Conservation (phyloP, 2,113 vertebrate genomes). For the Rostratula benghalensis region DNA sequence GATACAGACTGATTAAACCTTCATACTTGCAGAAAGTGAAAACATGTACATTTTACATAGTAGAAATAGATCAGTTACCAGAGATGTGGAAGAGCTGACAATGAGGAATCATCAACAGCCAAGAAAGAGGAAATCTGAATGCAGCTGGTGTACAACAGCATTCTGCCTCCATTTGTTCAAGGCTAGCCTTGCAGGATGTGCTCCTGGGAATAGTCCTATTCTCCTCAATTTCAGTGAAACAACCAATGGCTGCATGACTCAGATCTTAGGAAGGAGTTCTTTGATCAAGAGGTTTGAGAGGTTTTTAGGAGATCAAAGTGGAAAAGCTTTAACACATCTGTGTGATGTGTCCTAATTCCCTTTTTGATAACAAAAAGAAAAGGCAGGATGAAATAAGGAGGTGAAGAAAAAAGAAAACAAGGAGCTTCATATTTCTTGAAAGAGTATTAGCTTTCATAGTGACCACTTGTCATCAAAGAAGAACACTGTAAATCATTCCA, state of each 20-base stretch:
- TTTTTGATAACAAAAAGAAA: conserved; percentile 10
- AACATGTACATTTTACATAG: neutral
- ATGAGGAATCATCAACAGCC: neutral
- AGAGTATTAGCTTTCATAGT: neutral
- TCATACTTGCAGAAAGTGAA: neutral
- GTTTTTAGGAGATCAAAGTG: conserved; percentile 49
- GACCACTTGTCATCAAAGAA: conserved; percentile 8
- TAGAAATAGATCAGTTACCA: neutral
- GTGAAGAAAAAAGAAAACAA: neutral
- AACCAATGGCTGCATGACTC: neutral
- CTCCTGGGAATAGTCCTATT: neutral
- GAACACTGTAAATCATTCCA: neutral
- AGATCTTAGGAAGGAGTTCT: neutral
- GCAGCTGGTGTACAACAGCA: neutral
- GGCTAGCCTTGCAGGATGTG: neutral
- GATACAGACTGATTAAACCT: neutral
- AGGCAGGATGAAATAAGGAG: neutral
- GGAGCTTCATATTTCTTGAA: neutral
- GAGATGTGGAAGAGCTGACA: neutral
- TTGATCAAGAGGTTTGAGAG: conserved; percentile 28
- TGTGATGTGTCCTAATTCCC: conserved; percentile 26
- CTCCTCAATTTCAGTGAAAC: neutral
- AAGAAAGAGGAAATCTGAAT: neutral
- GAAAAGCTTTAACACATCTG: conserved; percentile 20
- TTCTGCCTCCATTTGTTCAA: neutral